Base-by-base conservation (phyloP, 2,797 vertebrate species). In the Helostoma temminkii region DNA sequence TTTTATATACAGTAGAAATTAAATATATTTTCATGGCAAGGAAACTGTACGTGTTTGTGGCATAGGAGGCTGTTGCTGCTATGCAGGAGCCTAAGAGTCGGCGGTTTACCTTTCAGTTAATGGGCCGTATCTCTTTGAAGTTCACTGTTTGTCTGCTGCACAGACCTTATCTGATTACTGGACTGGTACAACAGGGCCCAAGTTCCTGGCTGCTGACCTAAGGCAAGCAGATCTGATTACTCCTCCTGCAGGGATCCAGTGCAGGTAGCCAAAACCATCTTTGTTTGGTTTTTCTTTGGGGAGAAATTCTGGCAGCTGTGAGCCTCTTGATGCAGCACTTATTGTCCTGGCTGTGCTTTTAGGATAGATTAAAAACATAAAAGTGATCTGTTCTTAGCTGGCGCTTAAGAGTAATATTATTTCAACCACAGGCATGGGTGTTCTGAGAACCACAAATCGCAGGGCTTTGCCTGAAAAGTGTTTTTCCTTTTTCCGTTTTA, bases 101-200 rank as follows among this genome's bases (percentile, higher is more conserved):
- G 59, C 9, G 85, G 86, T 88, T 91, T 88, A 83, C 82, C 79
- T 92, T 90, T 89, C 87, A 84, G 75, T 83, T 91, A 92, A 93
- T 92, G 88, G 80, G 58, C 78, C 73, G 30, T 71, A 66, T 60
- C 80, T 60, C 90, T 92, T 91, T 92, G 90, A 90, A 91, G 89
- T 77, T 82, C 68, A 28, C 66, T 83, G 80, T 88, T 85, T 88
- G 87, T 82, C 76, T 88, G 64, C 81, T 83, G 74, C 85, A 72
- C 75, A 86, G 84, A 84, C 89, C 88, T 91, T 90, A 93, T 94
- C 92, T 93, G 89, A 92, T 93, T 91, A 91, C 88, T 41, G 71
- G 68, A 69, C 74, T 69, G 47, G 85, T 80, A 82, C 87, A 84
- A 87, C 88, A 76, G 80, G 58, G 71, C 62, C 84, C 16, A 34